Percentiles rank a stretch among this genome's conserved stretches.
These are phyloP conservation scores for Plecotus auritus DNA, from an alignment of 2,113 vertebrate genomes.

Conservation along the genomic window DNA sequence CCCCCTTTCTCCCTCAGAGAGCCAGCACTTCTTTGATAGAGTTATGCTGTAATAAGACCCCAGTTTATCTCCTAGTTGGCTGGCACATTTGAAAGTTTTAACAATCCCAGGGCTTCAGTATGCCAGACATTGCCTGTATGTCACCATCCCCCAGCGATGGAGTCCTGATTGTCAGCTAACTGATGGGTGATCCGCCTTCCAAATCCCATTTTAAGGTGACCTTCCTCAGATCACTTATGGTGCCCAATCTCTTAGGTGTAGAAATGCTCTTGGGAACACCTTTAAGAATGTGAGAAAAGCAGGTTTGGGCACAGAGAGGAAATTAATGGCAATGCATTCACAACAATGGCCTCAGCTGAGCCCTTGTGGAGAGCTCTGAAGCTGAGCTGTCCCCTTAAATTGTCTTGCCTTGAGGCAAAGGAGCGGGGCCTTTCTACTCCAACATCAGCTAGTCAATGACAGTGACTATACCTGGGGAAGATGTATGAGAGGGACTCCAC, in stretches of 20 bases:
- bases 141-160: background rate
- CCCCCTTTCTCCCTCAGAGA: background rate
- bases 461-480: background rate
- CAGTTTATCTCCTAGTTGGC: background rate
- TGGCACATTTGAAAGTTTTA: background rate
- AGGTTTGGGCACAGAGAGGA: background rate
- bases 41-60: background rate
- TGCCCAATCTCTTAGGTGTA: background rate
- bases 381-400: background rate
- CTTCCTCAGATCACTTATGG: background rate
- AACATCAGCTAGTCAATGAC: background rate
- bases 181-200: background rate
- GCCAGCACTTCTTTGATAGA: background rate
- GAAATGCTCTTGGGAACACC: background rate
- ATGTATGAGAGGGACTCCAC: background rate
- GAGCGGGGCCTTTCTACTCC: background rate
- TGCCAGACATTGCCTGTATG: background rate
- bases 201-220: background rate
- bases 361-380: background rate
- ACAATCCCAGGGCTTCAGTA: background rate
- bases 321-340: background rate
- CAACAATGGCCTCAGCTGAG: background rate
- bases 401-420: background rate
- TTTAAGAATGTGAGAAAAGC: background rate
- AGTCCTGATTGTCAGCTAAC: background rate